Base-by-base conservation (phyloP, 30 jellyfish, hydroid and myxozoan species). In the Morbakka virulenta region DNA sequence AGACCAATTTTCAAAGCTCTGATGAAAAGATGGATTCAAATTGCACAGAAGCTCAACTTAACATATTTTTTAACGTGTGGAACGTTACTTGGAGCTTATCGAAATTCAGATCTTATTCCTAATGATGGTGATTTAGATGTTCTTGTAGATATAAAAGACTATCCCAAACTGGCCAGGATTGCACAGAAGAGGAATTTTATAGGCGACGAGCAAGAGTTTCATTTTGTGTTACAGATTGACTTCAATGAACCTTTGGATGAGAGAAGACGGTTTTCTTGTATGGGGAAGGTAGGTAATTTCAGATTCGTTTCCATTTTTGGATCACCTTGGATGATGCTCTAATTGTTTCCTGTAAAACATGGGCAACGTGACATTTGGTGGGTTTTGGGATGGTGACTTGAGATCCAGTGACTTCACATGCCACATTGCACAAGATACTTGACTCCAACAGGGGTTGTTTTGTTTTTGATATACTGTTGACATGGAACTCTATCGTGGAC, bases 251-350 rank as follows among this genome's bases (percentile, higher is more conserved):
- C 98, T 4, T 82, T 68, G 74, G 76, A 51, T 21, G 41, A 80
- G 11, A 53, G 98, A 62, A 52, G 98, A 28, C 77, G 96, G 25
- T 91, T 72, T 52, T 65, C 79, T 13, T 91, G 98, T 77, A 62
- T 31, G 9, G 98, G 98, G n/a, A 52, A 84, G 95, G 89, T 84
- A 72, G 23, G 74, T n/a, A n/a, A n/a, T n/a, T n/a, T n/a, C n/a
- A n/a, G n/a, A n/a, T n/a, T n/a, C 9, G 25, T 4, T n/a, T n/a
- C n/a, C n/a, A n/a, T n/a, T n/a, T n/a, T n/a, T n/a, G n/a, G n/a
- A n/a, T n/a, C n/a, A n/a, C n/a, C n/a, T n/a, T n/a, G n/a, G n/a
- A n/a, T n/a, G n/a, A n/a, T n/a, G n/a, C n/a, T n/a, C n/a, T n/a
- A n/a, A n/a, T n/a, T n/a, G n/a, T n/a, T n/a, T n/a, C n/a, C n/a